Percentiles rank a stretch among this genome's conserved stretches.
These are phyloP conservation scores for Xiphophorus maculatus DNA, from an alignment of 2,113 vertebrate genomes.

Conservation along the genomic window DNA sequence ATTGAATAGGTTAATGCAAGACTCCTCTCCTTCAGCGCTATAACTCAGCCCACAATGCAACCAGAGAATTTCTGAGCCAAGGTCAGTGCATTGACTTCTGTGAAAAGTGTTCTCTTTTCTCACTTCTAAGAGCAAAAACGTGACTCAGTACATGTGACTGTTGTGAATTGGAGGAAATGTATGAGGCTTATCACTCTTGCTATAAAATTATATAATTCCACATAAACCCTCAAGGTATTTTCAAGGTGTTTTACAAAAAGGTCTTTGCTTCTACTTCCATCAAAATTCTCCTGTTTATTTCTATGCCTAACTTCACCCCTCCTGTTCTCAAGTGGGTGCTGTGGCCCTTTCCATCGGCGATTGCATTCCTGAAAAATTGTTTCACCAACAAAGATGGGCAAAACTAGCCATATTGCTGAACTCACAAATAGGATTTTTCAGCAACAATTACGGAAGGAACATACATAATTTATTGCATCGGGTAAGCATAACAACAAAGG, in stretches of 20 bases:
- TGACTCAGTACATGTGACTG: conserved; percentile 40
- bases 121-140: conserved; percentile 47
- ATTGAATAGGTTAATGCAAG: conserved; percentile 58
- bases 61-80: conserved; percentile 50
- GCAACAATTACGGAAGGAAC: too few relatives aligned
- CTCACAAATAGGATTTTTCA: conserved; percentile 14
- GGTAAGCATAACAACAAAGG: too few relatives aligned
- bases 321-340: conserved; percentile 36
- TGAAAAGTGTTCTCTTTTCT: conserved; percentile 41
- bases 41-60: conserved; percentile 40
- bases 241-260: conserved; percentile 62
- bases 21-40: conserved; percentile 44
- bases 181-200: conserved; percentile 48
- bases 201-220: conserved; percentile 52
- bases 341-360: neutral
- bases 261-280: conserved; percentile 17
- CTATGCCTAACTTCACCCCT: conserved; percentile 17
- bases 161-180: conserved; percentile 49
- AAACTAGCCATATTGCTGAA: conserved; percentile 9
- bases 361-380: neutral
- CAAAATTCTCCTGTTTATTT: conserved; percentile 25
- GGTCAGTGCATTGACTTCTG: conserved; percentile 29
- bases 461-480: too few relatives aligned
- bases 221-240: conserved; percentile 64
- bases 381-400: conserved; percentile 15